A percentile compares a stretch with the other conserved stretches of the same genome.
Evolutionary conservation across 2,113 vertebrate genomes (phyloP).

Genomic region (Microtus oregoni): DNA sequence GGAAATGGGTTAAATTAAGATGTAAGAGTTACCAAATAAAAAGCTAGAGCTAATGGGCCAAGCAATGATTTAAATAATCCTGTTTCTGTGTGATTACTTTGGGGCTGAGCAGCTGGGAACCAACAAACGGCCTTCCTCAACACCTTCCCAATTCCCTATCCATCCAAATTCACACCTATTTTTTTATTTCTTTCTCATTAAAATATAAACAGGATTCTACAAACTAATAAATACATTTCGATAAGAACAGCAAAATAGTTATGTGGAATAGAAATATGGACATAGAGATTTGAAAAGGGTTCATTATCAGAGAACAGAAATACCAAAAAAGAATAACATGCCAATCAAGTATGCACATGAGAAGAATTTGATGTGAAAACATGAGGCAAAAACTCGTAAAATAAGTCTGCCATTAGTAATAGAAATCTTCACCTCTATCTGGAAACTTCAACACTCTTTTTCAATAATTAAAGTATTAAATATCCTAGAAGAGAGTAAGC

Average conservation of each 20-base stretch:
- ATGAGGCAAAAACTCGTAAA: neutral
- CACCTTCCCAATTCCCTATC: neutral
- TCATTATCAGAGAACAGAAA: neutral
- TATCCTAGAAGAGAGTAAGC: neutral
- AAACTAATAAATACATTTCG: neutral
- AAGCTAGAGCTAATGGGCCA: too few species aligned
- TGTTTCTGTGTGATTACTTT: too few species aligned
- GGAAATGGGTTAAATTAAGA: too few species aligned
- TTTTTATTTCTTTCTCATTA: neutral
- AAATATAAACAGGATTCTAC: neutral
- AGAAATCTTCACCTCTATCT: neutral
- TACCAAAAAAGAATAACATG: neutral
- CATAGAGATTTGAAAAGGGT: neutral
- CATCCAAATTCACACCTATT: neutral
- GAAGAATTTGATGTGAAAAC: neutral
- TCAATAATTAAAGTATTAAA: neutral
- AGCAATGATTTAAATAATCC: too few species aligned
- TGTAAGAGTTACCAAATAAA: too few species aligned
- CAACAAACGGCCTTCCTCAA: too few species aligned
- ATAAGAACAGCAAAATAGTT: neutral
- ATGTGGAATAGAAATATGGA: neutral
- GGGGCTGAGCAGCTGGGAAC: too few species aligned
- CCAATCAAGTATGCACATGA: neutral
- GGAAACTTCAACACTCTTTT: neutral
- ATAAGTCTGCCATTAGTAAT: neutral